These are phyloP conservation scores for Dolichomitus sp. DNA, from an alignment of 2,888 invertebrate species.

Conservation along the genomic window DNA sequence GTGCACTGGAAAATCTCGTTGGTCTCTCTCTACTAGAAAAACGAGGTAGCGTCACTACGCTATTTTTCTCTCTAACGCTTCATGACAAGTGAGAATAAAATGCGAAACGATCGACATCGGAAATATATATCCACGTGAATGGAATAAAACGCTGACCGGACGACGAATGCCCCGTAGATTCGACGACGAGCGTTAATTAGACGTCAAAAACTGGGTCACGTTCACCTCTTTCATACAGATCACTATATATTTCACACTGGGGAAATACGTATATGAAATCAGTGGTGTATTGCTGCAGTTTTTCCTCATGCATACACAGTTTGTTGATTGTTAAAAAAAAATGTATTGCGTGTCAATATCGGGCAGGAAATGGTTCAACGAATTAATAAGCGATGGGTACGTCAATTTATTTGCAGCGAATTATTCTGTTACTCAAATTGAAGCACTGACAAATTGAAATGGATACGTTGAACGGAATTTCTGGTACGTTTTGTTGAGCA, in stretches of 20 bases:
- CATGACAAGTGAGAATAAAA: neutral
- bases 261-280: neutral
- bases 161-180: neutral
- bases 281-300: neutral
- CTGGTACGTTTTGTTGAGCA: neutral
- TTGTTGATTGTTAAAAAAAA: neutral
- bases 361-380: conserved; percentile 5
- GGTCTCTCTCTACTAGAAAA: neutral
- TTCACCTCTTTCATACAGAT: neutral
- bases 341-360: neutral
- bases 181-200: conserved; percentile 70
- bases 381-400: neutral
- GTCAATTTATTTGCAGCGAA: neutral
- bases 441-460: neutral
- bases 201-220: conserved; percentile 70
- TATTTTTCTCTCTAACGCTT: neutral
- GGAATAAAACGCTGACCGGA: conserved; percentile 9
- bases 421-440: neutral
- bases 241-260: neutral
- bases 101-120: conserved; percentile 14
- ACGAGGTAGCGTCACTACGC: neutral
- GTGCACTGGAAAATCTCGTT: conserved; percentile 11
- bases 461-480: neutral
- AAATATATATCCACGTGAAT: conserved; percentile 18
- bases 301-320: neutral